Percentiles rank a stretch among this genome's conserved stretches.
Conservation (phyloP, 1,140 invertebrate genomes). For the Drosophila chauvacae region DNA sequence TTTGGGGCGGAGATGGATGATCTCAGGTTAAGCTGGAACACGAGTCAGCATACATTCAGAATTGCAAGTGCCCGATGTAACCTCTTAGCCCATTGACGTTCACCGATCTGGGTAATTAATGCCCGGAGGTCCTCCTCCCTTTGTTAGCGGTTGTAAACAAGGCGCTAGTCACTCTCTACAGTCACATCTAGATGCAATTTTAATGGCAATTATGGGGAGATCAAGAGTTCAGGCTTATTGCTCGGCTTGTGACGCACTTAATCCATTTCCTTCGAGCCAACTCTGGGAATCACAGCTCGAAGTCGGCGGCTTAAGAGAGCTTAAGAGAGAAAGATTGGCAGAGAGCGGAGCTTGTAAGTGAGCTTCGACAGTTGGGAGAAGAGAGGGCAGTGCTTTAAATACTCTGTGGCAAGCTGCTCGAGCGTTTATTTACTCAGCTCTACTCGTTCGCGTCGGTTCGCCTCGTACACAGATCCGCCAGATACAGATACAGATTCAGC, state of each 20-base stretch:
- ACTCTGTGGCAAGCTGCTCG: constrained; percentile 17
- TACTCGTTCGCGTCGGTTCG: constrained; percentile 53
- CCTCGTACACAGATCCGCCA: constrained; percentile 9
- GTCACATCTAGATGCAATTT: constrained; percentile 8
- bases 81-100: constrained; percentile 1
- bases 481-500: constrained; percentile 21
- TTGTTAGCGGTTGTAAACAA: constrained; percentile 22
- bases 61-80: constrained; percentile 5
- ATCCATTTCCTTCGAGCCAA: constrained; percentile 28
- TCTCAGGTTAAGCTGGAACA: constrained; percentile 33
- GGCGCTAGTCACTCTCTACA: constrained; percentile 2
- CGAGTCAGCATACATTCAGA: constrained; percentile 25
- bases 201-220: constrained; percentile 26
- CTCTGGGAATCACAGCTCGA: constrained; percentile 8
- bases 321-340: constrained; percentile 4
- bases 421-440: constrained; percentile 66
- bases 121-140: constrained; percentile 24
- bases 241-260: constrained; percentile 21
- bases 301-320: constrained; percentile 24
- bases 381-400: constrained; percentile 62
- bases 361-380: constrained; percentile 18
- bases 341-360: background rate
- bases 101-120: constrained; percentile 31
- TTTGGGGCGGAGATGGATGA: constrained; percentile 28
- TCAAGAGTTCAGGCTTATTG: constrained; percentile 22